These are phyloP conservation scores for Drosophila arawakana DNA, from an alignment of 1,140 invertebrate genomes.

Conservation along the genomic window DNA sequence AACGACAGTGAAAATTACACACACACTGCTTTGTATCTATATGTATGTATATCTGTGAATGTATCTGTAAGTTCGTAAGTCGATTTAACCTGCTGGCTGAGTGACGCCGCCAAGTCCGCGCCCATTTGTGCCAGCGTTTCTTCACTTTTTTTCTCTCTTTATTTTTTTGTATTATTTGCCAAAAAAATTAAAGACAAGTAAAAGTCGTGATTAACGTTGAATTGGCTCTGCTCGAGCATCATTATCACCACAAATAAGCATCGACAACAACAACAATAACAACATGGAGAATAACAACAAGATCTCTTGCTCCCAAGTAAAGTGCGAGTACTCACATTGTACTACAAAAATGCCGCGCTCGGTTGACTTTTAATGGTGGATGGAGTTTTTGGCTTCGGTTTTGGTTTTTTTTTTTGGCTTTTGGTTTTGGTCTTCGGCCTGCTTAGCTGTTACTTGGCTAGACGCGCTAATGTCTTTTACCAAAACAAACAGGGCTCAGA, in stretches of 20 bases:
- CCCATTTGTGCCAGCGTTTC: slow-evolving; percentile 60
- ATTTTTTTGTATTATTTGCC: slow-evolving; percentile 67
- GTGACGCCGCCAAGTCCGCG: slow-evolving; percentile 61
- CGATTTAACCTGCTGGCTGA: slow-evolving; percentile 57
- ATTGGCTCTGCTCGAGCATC: slow-evolving; percentile 70
- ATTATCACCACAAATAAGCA: slow-evolving; percentile 76
- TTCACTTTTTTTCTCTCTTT: slow-evolving; percentile 50
- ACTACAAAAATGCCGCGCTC: slow-evolving; percentile 80
- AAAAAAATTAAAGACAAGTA: slow-evolving; percentile 84
- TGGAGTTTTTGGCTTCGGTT: slow-evolving; percentile 46
- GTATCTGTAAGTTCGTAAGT: slow-evolving; percentile 54
- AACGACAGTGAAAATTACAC: slow-evolving; percentile 77
- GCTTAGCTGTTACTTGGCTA: slow-evolving; percentile 11
- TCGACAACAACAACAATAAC: slow-evolving; percentile 30
- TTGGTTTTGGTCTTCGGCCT: slow-evolving; percentile 8
- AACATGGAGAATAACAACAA: slow-evolving; percentile 19
- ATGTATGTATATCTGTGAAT: slow-evolving; percentile 21
- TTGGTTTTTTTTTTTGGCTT: neutral
- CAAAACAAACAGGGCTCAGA: slow-evolving; percentile 31
- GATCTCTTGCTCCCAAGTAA: slow-evolving; percentile 18
- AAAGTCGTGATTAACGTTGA: slow-evolving; percentile 83
- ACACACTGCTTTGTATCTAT: slow-evolving; percentile 10
- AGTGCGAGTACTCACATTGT: slow-evolving; percentile 50
- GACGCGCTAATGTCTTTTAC: slow-evolving; percentile 35
- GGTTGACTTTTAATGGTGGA: slow-evolving; percentile 81